Percentiles rank a stretch among this genome's conserved stretches.
These are phyloP conservation scores for Caenorhabditis plicata DNA, from an alignment of 2,888 invertebrate genomes.

Conservation along the genomic window DNA sequence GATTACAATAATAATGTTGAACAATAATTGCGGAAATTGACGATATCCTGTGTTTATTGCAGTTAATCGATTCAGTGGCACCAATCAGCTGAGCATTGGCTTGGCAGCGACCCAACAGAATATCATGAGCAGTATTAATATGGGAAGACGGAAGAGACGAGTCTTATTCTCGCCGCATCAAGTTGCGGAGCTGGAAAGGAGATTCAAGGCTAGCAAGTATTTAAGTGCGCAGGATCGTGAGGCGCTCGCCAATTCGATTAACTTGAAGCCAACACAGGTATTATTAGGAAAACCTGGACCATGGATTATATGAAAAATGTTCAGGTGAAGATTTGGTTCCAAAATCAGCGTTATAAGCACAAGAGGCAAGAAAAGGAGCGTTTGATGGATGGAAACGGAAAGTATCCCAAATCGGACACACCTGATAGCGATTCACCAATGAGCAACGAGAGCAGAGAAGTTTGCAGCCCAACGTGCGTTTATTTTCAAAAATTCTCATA, in stretches of 20 bases:
- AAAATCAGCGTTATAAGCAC: constrained; percentile 53
- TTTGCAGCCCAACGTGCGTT: constrained; percentile 17
- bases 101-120: constrained; percentile 4
- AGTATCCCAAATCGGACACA: neutral
- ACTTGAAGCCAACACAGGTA: constrained; percentile 81
- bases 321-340: constrained; percentile 55
- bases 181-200: constrained; percentile 73
- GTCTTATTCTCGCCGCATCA: constrained; percentile 81
- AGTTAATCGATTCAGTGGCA: constrained; percentile 22
- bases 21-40: constrained; percentile 7
- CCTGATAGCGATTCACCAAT: constrained; percentile 16
- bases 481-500: too few species aligned
- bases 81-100: constrained; percentile 8
- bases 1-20: neutral
- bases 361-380: constrained; percentile 42
- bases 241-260: constrained; percentile 78
- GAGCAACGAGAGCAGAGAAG: constrained; percentile 7
- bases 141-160: constrained; percentile 78
- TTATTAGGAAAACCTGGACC: neutral
- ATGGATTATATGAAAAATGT: constrained; percentile 7
- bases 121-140: constrained; percentile 10
- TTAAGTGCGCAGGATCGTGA: constrained; percentile 87
- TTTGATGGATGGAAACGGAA: constrained; percentile 28
- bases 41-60: constrained; percentile 15
- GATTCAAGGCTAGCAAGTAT: constrained; percentile 84